phyloP scores from a whole-genome alignment of 2,888 invertebrate species.

The Calliscelio sp. region DNA sequence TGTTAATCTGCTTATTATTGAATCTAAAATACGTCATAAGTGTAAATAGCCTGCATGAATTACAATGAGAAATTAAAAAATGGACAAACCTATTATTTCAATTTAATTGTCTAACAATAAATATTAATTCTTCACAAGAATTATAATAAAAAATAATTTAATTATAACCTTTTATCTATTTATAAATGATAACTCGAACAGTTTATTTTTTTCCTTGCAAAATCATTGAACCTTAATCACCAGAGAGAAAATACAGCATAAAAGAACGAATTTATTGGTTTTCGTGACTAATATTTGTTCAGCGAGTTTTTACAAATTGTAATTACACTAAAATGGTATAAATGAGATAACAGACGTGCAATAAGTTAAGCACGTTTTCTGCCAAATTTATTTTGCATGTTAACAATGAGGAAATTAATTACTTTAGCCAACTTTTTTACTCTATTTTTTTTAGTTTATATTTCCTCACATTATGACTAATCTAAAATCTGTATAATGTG shows the following conservation, averaged over 20 bases:
- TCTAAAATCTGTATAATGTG: slow-evolving; percentile 26
- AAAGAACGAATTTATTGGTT: slow-evolving; percentile 10
- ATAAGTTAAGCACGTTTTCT: neutral
- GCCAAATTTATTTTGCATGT: neutral
- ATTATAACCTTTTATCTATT: no score
- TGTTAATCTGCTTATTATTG: slow-evolving; percentile 62
- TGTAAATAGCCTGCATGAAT: slow-evolving; percentile 9
- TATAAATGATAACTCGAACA: no score
- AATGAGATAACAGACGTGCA: neutral
- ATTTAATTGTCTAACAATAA: no score
- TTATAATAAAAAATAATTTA: no score
- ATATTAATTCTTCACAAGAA: no score
- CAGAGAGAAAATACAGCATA: neutral
- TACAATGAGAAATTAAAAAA: slow-evolving; percentile 14
- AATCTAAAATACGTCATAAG: slow-evolving; percentile 47
- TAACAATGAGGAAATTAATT: slow-evolving; percentile 23
- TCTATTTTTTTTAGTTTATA: neutral
- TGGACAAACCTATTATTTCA: no score
- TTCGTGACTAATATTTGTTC: slow-evolving; percentile 24
- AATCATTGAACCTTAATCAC: neutral
- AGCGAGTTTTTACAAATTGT: slow-evolving; percentile 17
- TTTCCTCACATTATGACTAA: slow-evolving; percentile 19
- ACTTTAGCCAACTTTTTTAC: slow-evolving; percentile 15
- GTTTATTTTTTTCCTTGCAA: no score
- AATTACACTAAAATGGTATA: neutral